Conservation (phyloP, 2,113 vertebrate species). For the Larimichthys crocea region DNA sequence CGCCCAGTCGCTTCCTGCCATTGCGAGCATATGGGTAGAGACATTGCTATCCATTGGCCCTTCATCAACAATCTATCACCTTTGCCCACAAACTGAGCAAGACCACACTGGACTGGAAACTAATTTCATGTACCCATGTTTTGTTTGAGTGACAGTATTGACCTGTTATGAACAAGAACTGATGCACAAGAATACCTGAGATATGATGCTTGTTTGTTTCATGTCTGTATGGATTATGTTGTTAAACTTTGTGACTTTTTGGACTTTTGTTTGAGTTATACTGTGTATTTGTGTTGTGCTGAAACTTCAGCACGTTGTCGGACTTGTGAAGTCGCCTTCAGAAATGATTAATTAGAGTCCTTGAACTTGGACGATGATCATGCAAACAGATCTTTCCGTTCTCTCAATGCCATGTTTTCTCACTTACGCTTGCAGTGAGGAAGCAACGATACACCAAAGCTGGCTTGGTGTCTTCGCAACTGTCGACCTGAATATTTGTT, state of each 20-base stretch:
- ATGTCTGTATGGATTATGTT: background rate
- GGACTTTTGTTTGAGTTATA: conserved; percentile 7
- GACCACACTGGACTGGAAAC: conserved; percentile 57
- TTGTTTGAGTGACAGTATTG: conserved; percentile 36
- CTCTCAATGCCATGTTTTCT: conserved; percentile 74
- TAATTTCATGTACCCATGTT: conserved; percentile 55
- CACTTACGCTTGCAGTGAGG: conserved; percentile 64
- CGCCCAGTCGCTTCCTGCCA: conserved; percentile 79
- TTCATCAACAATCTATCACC: conserved; percentile 78
- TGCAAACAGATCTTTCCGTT: conserved; percentile 75
- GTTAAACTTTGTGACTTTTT: conserved; percentile 24
- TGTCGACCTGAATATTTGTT: conserved; percentile 82
- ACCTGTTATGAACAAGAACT: background rate
- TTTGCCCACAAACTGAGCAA: conserved; percentile 71
- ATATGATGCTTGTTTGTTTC: conserved; percentile 11
- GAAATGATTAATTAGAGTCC: conserved; percentile 81
- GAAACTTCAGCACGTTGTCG: conserved; percentile 63
- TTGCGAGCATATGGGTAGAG: conserved; percentile 79
- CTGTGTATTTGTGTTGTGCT: conserved; percentile 39
- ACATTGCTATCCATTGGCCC: conserved; percentile 73
- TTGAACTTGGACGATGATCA: conserved; percentile 73
- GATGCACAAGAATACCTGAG: background rate
- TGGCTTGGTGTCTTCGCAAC: conserved; percentile 78
- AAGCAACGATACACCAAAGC: conserved; percentile 68
- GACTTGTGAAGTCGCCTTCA: conserved; percentile 64